Percentiles rank a stretch among this genome's conserved stretches.
Conservation (phyloP, 2,113 vertebrate species). For the Steatornis caripensis region DNA sequence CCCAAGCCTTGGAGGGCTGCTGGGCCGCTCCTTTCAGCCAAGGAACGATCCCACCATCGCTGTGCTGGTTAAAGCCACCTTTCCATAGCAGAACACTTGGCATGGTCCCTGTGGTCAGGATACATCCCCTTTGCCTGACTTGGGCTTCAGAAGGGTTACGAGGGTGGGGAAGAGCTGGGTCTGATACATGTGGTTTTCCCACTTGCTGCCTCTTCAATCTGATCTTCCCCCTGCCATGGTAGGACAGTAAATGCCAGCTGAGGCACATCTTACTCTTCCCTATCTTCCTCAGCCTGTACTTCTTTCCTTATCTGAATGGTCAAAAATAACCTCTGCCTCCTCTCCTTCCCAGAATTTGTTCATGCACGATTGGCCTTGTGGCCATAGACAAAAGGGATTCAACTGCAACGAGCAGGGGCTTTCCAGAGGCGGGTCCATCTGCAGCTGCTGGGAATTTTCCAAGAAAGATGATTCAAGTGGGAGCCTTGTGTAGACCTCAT, state of each 20-base stretch:
- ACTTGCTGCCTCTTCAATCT: neutral
- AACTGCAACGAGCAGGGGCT: neutral
- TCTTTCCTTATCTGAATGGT: neutral
- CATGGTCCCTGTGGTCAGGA: neutral
- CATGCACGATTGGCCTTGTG: neutral
- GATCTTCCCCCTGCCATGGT: neutral
- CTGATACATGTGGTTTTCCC: neutral
- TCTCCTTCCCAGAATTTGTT: neutral
- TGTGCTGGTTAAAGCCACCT: neutral
- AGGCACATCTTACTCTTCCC: neutral
- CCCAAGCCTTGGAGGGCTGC: neutral
- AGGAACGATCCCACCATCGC: neutral
- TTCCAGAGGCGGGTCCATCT: neutral
- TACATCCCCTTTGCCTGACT: neutral
- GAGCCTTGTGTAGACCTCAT: neutral
- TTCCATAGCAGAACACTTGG: rapidly evolving
- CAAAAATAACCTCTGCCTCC: neutral
- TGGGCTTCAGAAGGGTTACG: neutral
- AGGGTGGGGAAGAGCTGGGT: neutral
- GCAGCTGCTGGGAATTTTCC: neutral
- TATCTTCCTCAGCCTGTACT: neutral
- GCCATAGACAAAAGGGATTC: neutral
- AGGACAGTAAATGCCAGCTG: neutral
- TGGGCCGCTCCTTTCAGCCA: neutral
- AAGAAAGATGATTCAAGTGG: neutral